phyloP scores from a whole-genome alignment of 2,113 vertebrate species.

The Lasiurus borealis region DNA sequence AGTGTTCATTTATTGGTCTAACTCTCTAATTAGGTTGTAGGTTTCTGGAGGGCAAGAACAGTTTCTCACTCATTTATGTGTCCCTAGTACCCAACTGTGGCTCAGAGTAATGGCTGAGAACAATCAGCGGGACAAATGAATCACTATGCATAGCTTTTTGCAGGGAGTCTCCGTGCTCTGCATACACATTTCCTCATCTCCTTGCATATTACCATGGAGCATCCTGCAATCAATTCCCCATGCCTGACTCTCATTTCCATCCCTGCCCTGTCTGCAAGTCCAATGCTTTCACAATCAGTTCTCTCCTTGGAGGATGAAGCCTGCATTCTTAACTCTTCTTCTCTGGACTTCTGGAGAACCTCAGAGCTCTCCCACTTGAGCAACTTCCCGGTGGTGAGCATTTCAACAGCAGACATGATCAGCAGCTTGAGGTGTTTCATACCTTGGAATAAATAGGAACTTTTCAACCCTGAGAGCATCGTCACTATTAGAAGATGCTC shows the following conservation, averaged over 20 bases:
- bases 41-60: neutral
- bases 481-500: neutral
- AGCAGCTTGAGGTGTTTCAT: neutral
- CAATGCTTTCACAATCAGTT: neutral
- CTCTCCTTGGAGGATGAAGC: neutral
- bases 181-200: constrained; percentile 7
- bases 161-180: neutral
- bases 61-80: neutral
- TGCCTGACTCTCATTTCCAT: neutral
- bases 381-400: neutral
- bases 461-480: neutral
- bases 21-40: neutral
- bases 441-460: neutral
- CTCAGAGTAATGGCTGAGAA: neutral
- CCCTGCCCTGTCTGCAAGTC: neutral
- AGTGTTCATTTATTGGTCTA: neutral
- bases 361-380: neutral
- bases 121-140: neutral
- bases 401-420: neutral
- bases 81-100: neutral
- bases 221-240: neutral
- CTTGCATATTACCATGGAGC: neutral
- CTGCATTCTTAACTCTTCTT: neutral
- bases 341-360: neutral
- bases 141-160: neutral